These are phyloP conservation scores for Malurus leucopterus DNA, from an alignment of 2,797 vertebrate genomes.

Conservation along the genomic window DNA sequence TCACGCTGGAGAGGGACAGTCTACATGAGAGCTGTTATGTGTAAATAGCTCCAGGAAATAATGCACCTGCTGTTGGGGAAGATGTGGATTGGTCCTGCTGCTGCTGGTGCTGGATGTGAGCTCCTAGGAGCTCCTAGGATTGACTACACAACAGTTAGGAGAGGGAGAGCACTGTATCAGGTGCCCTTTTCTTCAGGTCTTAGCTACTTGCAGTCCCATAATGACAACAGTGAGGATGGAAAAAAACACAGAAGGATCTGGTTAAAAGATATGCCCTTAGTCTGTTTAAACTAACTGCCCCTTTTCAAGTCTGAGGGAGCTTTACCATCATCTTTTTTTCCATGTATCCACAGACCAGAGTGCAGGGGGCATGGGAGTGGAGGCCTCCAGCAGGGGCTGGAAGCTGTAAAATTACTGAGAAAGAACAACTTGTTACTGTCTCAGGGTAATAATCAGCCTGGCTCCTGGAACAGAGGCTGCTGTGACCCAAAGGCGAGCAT, in stretches of 20 bases:
- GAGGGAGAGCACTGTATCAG: background rate
- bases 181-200: background rate
- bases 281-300: background rate
- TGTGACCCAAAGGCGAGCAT: background rate
- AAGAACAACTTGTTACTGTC: conserved; percentile 30
- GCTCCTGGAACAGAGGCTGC: background rate
- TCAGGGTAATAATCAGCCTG: background rate
- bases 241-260: background rate
- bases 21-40: background rate
- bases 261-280: background rate
- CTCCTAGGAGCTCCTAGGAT: background rate
- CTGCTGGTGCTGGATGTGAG: background rate
- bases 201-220: background rate
- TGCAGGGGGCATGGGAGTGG: background rate
- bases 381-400: background rate
- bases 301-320: background rate
- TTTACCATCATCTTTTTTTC: background rate
- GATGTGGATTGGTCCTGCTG: rapidly evolving
- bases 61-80: conserved; percentile 3
- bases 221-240: background rate
- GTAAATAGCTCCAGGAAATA: background rate
- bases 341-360: background rate
- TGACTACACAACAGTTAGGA: background rate
- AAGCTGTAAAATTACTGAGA: conserved; percentile 24
- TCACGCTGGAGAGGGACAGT: background rate